phyloP scores from a whole-genome alignment of 1,140 invertebrate species.

The Ctenoplectra terminalis region DNA sequence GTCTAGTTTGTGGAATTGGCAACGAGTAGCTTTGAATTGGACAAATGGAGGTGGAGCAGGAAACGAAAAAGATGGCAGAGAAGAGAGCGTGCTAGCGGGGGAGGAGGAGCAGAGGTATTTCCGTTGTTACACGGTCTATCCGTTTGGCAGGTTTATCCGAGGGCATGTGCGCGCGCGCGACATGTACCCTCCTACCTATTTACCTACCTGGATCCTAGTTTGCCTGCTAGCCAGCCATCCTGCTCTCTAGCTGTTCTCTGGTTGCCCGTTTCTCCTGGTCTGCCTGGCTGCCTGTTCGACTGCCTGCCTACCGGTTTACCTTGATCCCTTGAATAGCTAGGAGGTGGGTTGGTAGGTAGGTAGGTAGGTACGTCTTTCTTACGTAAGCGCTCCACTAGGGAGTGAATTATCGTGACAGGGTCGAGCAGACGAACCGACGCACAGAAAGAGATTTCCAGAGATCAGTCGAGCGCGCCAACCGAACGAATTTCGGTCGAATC shows the following conservation, averaged over 20 bases:
- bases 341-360: conserved; percentile 61
- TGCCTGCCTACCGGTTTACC: conserved; percentile 65
- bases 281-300: no score
- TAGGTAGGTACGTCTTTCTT: conserved; percentile 62
- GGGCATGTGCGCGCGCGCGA: conserved; percentile 27
- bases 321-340: conserved; percentile 72
- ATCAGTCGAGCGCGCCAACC: not conserved
- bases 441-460: conserved; percentile 34
- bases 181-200: conserved; percentile 61
- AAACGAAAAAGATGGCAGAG: conserved; percentile 30
- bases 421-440: conserved; percentile 12
- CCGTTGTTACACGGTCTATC: conserved; percentile 43
- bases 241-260: conserved; percentile 21
- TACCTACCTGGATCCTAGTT: conserved; percentile 58
- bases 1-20: no score
- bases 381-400: conserved; percentile 59
- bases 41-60: conserved; percentile 7
- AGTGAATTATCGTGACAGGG: conserved; percentile 47
- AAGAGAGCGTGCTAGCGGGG: not conserved
- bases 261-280: conserved; percentile 22
- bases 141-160: conserved; percentile 55
- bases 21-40: no score
- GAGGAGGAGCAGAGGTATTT: conserved; percentile 41
- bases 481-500: not conserved
- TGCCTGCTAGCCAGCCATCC: conserved; percentile 6